Conservation (phyloP, 2,888 invertebrate species). For the Diloba caeruleocephala region DNA sequence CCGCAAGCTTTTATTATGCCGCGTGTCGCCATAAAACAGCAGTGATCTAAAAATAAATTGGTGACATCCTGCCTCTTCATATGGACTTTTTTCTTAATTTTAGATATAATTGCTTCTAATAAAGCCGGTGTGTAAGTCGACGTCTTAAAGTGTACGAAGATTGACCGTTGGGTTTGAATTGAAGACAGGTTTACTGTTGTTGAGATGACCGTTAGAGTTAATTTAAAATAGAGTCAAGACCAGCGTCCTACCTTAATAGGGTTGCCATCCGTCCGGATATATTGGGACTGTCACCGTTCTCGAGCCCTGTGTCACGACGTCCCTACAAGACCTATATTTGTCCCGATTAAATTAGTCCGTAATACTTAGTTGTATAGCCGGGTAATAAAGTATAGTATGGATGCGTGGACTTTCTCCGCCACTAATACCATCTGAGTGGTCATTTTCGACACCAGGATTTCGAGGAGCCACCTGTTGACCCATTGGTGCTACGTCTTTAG, state of each 20-base stretch:
- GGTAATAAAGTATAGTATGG: no score
- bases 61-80: slow-evolving; percentile 63
- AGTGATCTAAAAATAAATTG: slow-evolving; percentile 60
- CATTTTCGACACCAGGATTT: no score
- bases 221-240: slow-evolving; percentile 29
- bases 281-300: no score
- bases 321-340: no score
- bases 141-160: slow-evolving; percentile 5
- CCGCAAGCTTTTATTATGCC: slow-evolving; percentile 45
- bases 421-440: no score
- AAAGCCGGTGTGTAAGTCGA: slow-evolving; percentile 30
- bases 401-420: no score
- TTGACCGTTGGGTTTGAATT: slow-evolving; percentile 44
- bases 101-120: slow-evolving; percentile 53
- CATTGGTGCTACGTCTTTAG: no score
- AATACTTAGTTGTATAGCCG: no score
- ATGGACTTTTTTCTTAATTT: slow-evolving; percentile 52
- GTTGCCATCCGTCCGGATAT: no score
- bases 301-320: no score
- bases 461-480: no score
- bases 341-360: no score
- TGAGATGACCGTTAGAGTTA: slow-evolving; percentile 23
- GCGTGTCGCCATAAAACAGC: slow-evolving; percentile 45
- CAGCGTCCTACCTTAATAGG: slow-evolving; percentile 35
- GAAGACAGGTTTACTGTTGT: slow-evolving; percentile 6